A percentile compares a stretch with the other conserved stretches of the same genome.
These are phyloP conservation scores for Melanerpes aurifrons DNA, from an alignment of 2,113 vertebrate genomes.

Conservation along the genomic window DNA sequence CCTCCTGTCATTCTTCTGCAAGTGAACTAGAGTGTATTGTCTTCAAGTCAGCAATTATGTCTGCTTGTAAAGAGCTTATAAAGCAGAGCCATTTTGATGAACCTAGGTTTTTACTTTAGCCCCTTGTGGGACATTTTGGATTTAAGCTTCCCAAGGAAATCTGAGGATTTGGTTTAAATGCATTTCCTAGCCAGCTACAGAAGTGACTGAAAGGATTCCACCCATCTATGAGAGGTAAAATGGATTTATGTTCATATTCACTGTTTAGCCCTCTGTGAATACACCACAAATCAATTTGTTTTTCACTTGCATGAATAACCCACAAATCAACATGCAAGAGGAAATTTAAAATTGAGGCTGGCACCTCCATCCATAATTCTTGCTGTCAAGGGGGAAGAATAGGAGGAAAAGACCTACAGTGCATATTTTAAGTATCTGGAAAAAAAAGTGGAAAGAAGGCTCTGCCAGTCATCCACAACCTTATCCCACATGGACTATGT, in stretches of 20 bases:
- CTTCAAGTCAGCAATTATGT: neutral
- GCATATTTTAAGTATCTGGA: slow-evolving; percentile 23
- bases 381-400: neutral
- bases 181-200: neutral
- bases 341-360: slow-evolving; percentile 37
- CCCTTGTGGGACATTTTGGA: neutral
- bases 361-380: slow-evolving; percentile 40
- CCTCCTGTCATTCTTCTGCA: neutral
- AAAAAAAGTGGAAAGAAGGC: slow-evolving; percentile 15
- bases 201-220: neutral
- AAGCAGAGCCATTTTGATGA: neutral
- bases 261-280: neutral
- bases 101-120: neutral
- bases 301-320: neutral
- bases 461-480: slow-evolving; percentile 36
- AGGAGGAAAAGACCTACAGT: slow-evolving; percentile 52
- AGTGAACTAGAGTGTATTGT: neutral
- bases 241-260: neutral
- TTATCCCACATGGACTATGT: neutral
- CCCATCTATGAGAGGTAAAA: neutral
- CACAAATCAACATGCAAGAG: slow-evolving; percentile 24
- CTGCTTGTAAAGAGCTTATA: neutral
- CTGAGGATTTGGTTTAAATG: neutral
- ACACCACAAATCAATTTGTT: neutral
- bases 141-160: neutral